Conservation (phyloP, 1,140 invertebrate genomes). For the Bombus waltoni region DNA sequence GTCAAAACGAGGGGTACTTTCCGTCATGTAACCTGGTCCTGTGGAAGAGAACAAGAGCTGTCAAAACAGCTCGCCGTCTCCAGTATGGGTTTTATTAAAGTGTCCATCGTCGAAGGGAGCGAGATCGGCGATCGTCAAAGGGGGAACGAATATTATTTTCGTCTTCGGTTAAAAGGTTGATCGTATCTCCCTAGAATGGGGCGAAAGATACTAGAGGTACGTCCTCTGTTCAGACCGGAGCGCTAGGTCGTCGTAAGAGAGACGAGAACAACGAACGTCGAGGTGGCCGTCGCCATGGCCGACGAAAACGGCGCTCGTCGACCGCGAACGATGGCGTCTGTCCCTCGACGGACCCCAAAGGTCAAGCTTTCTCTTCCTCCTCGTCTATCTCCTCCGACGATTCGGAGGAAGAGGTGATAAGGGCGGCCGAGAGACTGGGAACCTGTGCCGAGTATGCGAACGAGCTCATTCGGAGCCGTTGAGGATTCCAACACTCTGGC, state of each 20-base stretch:
- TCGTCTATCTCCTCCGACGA: conserved; percentile 80
- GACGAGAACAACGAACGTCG: conserved; percentile 71
- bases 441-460: conserved; percentile 74
- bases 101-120: conserved; percentile 3
- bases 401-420: conserved; percentile 79
- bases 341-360: conserved; percentile 69
- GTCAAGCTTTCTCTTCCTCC: conserved; percentile 78
- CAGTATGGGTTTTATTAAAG: neutral
- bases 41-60: neutral
- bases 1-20: conserved; percentile 36
- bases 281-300: conserved; percentile 65
- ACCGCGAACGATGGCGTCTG: conserved; percentile 64
- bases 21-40: conserved; percentile 42
- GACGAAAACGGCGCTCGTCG: conserved; percentile 71
- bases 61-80: neutral
- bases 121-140: conserved; percentile 9
- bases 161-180: neutral
- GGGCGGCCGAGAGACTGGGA: conserved; percentile 77
- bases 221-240: conserved; percentile 71
- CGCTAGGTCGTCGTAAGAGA: conserved; percentile 76
- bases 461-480: conserved; percentile 74
- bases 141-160: neutral
- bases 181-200: too few relatives aligned
- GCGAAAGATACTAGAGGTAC: too few relatives aligned
- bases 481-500: conserved; percentile 78